Evolutionary conservation across 2,888 invertebrate species (phyloP).

Genomic region (Hemistola chrysoprasaria): DNA sequence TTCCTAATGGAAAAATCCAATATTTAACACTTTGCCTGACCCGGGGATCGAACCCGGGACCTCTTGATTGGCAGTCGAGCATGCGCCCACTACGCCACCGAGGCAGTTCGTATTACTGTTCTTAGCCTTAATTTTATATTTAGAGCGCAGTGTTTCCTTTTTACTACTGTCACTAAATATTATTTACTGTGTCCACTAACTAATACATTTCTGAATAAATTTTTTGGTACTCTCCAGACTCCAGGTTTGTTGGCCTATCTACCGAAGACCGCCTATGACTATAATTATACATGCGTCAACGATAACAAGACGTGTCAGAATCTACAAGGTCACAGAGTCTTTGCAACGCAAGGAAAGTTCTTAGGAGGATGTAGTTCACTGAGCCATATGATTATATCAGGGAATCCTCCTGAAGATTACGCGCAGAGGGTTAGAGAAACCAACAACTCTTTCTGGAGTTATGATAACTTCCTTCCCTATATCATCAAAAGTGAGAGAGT

Average conservation of each 20-base stretch:
- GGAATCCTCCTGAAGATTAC: conserved; percentile 9
- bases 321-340: neutral
- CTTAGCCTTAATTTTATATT: no score
- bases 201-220: no score
- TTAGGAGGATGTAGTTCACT: conserved; percentile 21
- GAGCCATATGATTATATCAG: conserved; percentile 14
- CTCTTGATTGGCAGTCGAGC: no score
- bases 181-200: no score
- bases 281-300: conserved; percentile 5
- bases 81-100: no score
- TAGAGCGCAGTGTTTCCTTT: no score
- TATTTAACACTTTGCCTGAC: no score
- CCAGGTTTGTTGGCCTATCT: neutral
- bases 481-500: conserved; percentile 15
- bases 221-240: conserved; percentile 8
- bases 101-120: no score
- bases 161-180: no score
- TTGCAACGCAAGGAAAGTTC: conserved; percentile 21
- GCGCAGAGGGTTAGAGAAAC: conserved; percentile 14
- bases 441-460: conserved; percentile 19
- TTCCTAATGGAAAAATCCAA: no score
- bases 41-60: no score
- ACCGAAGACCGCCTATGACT: conserved; percentile 15
- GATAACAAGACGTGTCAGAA: conserved; percentile 11
- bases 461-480: conserved; percentile 13